These are phyloP conservation scores for Taenaris catops DNA, from an alignment of 2,888 invertebrate species.

Conservation along the genomic window DNA sequence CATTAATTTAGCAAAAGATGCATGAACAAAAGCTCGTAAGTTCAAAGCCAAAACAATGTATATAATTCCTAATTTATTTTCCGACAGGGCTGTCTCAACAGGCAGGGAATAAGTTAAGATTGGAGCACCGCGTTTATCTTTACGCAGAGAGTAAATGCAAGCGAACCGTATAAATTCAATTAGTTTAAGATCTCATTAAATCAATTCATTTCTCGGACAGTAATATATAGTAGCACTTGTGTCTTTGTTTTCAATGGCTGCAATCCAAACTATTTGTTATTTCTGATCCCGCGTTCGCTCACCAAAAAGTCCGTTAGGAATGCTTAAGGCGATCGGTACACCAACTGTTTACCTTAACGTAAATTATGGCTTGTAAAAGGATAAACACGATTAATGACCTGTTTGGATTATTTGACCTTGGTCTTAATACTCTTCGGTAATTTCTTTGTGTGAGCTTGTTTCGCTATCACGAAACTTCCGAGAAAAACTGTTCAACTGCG, in stretches of 20 bases:
- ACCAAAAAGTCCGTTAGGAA: constrained; percentile 39
- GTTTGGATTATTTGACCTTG: constrained; percentile 15
- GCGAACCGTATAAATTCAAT: constrained; percentile 65
- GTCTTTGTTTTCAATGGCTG: constrained; percentile 68
- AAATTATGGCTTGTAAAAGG: constrained; percentile 26
- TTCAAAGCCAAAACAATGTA: constrained; percentile 46
- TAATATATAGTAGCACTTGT: constrained; percentile 54
- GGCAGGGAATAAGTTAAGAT: constrained; percentile 29
- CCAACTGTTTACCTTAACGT: constrained; percentile 30
- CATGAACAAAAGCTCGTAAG: constrained; percentile 20
- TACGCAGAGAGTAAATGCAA: constrained; percentile 49
- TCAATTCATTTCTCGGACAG: constrained; percentile 68
- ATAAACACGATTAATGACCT: constrained; percentile 16
- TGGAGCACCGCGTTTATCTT: constrained; percentile 42
- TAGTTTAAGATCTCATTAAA: constrained; percentile 72
- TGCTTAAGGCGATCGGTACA: constrained; percentile 21
- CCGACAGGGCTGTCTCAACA: constrained; percentile 38
- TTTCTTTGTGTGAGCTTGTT: constrained; percentile 4
- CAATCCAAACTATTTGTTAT: constrained; percentile 71
- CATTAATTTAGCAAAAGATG: constrained; percentile 2
- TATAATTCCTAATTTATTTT: constrained; percentile 56
- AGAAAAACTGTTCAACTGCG: no score
- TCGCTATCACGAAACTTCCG: constrained; percentile 1
- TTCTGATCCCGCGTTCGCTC: constrained; percentile 40
- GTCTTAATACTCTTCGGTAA: constrained; percentile 15